These are phyloP conservation scores for Amphipyra berbera DNA, from an alignment of 2,888 invertebrate genomes.

Conservation along the genomic window DNA sequence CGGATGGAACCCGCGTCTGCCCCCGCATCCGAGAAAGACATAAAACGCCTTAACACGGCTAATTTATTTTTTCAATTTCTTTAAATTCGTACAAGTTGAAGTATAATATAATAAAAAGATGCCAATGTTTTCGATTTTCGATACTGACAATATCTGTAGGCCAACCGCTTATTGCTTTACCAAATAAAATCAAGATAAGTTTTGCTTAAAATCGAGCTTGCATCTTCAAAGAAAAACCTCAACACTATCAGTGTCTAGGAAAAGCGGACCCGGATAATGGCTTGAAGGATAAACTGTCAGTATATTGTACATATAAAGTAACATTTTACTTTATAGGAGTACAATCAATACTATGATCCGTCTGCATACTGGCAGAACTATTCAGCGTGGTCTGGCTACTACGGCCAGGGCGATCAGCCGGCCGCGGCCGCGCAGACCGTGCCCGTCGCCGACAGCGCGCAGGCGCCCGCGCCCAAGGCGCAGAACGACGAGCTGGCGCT, in stretches of 20 bases:
- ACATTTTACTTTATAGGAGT: constrained; percentile 85
- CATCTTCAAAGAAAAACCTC: constrained; percentile 17
- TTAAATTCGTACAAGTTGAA: no score
- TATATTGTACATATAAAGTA: constrained; percentile 44
- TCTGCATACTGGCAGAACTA: constrained; percentile 97
- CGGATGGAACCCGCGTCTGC: no score
- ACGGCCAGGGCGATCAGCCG: constrained; percentile 91
- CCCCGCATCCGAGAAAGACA: no score
- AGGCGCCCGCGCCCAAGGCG: constrained; percentile 72
- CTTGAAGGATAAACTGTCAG: constrained; percentile 41
- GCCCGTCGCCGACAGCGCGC: constrained; percentile 74
- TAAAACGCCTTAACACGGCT: no score
- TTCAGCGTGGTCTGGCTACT: constrained; percentile 94
- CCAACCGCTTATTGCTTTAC: constrained; percentile 47
- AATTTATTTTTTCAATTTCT: no score
- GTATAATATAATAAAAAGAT: neutral
- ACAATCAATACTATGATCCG: constrained; percentile 95
- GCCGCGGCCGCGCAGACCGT: constrained; percentile 74
- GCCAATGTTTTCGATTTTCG: constrained; percentile 27
- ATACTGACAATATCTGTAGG: constrained; percentile 42
- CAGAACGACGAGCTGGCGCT: constrained; percentile 93
- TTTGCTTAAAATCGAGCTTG: constrained; percentile 35
- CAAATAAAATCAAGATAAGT: constrained; percentile 9
- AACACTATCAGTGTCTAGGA: constrained; percentile 11
- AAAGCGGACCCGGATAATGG: constrained; percentile 44